These are phyloP conservation scores for Onychomys leucogaster DNA, from an alignment of 2,797 vertebrate genomes.

Conservation along the genomic window DNA sequence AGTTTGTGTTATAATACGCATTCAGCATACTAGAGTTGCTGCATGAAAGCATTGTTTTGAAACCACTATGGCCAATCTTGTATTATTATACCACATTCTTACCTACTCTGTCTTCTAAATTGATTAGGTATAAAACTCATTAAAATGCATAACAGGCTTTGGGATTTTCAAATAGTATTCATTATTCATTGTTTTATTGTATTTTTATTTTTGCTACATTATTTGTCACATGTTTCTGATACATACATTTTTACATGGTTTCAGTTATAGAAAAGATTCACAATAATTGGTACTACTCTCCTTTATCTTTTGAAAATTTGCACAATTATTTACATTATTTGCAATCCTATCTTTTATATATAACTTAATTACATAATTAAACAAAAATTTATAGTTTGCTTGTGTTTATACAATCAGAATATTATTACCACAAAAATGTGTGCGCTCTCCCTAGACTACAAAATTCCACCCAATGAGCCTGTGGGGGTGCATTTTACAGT, in stretches of 20 bases:
- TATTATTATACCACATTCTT: background rate
- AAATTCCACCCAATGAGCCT: background rate
- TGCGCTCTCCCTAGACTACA: background rate
- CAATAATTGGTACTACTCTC: background rate
- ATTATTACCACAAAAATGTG: background rate
- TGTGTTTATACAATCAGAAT: background rate
- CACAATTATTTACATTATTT: background rate
- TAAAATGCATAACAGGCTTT: conserved; percentile 3
- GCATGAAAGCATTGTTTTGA: conserved; percentile 53
- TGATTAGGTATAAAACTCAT: background rate
- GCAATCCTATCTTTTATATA: background rate
- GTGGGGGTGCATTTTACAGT: background rate
- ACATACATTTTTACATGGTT: conserved; percentile 7
- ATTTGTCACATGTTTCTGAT: conserved; percentile 23
- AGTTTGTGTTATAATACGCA: background rate
- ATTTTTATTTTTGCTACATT: conserved; percentile 44
- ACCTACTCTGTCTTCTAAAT: conserved; percentile 34
- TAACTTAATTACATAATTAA: conserved; percentile 3
- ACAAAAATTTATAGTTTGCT: background rate
- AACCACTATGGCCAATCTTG: conserved; percentile 2
- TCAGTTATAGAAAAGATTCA: conserved; percentile 42
- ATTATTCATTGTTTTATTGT: conserved; percentile 49
- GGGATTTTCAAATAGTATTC: conserved; percentile 22
- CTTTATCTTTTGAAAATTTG: conserved; percentile 50
- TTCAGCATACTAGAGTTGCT: background rate